phyloP scores from a whole-genome alignment of 64 coral and sea anemone genomes.

The Pocillopora damicornis region DNA sequence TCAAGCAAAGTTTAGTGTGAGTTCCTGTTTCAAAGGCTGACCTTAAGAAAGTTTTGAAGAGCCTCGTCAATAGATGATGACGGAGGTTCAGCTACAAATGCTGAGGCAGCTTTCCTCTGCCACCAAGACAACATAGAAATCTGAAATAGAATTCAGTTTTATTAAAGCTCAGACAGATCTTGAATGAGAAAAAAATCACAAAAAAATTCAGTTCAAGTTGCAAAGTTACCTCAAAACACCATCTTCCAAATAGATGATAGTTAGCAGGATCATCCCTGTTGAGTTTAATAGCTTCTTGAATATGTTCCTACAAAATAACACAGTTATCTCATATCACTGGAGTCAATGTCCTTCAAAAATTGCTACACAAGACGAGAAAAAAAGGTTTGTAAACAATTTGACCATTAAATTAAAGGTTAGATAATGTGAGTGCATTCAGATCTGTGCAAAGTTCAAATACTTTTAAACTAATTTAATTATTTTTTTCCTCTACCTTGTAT shows the following conservation, averaged over 20 bases:
- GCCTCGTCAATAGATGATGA: constrained; percentile 84
- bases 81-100: constrained; percentile 79
- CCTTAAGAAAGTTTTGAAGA: constrained; percentile 75
- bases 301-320: constrained; percentile 60
- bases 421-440: no score
- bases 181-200: no score
- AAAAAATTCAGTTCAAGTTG: no score
- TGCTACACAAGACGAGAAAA: no score
- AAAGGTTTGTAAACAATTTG: no score
- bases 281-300: constrained; percentile 75
- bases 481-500: constrained; percentile 65
- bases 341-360: no score
- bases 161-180: no score
- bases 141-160: neutral
- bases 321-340: neutral
- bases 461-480: no score
- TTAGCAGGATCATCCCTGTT: constrained; percentile 66
- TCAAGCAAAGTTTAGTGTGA: no score
- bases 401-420: no score
- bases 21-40: neutral
- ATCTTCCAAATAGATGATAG: constrained; percentile 86
- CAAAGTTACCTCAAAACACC: constrained; percentile 79
- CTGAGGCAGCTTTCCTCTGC: constrained; percentile 76
- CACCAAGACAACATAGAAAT: constrained; percentile 78
- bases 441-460: no score